Base-by-base conservation (phyloP, 2,113 vertebrate species). In the Alligator mississippiensis region DNA sequence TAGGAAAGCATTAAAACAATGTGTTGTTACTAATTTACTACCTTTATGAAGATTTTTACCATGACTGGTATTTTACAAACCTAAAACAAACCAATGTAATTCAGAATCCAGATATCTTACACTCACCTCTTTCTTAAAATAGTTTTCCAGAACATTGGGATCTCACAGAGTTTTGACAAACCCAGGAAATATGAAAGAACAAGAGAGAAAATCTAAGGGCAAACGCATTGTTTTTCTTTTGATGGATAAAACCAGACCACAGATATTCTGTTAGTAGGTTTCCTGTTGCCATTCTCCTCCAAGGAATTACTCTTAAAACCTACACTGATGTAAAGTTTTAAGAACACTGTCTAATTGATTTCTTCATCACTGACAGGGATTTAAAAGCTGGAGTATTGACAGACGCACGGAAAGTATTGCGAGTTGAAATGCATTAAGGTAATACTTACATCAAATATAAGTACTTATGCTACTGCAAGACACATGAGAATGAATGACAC, bases 401-500 rank as follows among this genome's bases (percentile, higher is more conserved):
- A 89, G 82, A 75, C 72, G 77, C 82, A 90, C 90, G 74, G 82
- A 90, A 82, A 75, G 66, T 30, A 28, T 70, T 70, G 66, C n/a
- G 90, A 81, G 38, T 0, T 84, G 80, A 91, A 89, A 82, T 3
- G 16, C 88, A 85, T 96, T 90, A 93, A 79, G 90, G 91, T 87
- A 84, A 84, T 88, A 28, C 70, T 82, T 93, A 85, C 84, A 83
- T 70, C 70, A 93, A 76, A 84, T 60, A 77, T 61, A n/a, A 81
- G 86, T 68, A 70, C 16, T 34, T 16, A 70, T 70, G n/a, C 25
- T 28, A 63, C 62, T 63, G 27, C 13, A 66, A 47, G 47, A 47
- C 47, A 85, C 89, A 97, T 96, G 62, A 98, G 97, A 15, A 93
- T 98, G 77, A 88, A 88, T 91, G 98, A 98, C 2, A 97, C 96